Evolutionary conservation across 2,797 vertebrate genomes (phyloP), one percentile per base, ranked within the genome.

Genomic region (Lindbergichthys nudifrons): DNA sequence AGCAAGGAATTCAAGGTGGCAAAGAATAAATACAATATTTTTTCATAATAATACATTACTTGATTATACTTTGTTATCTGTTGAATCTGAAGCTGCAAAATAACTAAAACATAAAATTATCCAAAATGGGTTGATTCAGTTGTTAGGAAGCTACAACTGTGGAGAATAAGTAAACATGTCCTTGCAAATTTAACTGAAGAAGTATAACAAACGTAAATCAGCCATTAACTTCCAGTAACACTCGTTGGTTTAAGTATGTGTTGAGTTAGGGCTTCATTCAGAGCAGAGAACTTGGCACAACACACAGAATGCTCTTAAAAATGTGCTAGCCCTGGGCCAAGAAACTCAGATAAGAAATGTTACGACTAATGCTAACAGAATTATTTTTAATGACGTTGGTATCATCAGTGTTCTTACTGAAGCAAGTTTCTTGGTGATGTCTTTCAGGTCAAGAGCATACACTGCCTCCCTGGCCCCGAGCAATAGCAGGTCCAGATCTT

Each of bases 401-500:
- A 51, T 73, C 30, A 60, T 57, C 11, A 1, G 47, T 12, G 43
- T 58, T 73, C 93, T 95, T 90, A 95, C 94, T 41, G 87, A 92
- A 58, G 86, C 77, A 52, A 65, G 78, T 87, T 92, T 94, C 67
- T 86, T 80, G 71, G 89, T 91, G 86, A 96, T 87, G 75, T 93
- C 46, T 3, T 77, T 81, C 62, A 96, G 88, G 80, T 96, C 92
- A 39, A 96, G 91, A 18, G 93, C 95, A 39, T 95, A 95, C 59
- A 96, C 81, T 36, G 87, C 84, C 71, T 95, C 93, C 74, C 93
- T 92, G 82, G 95, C 94, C 45, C 96, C 95, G 54, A 94, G 79
- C 74, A 96, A 66, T 19, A 96, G 87, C 58, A 92, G 43, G 7
- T 87, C 65, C 1, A 91, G 78, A 73, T 95, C 95, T 81, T 95